A percentile compares a stretch with the other conserved stretches of the same genome.
These are phyloP conservation scores for Etheostoma perlongum DNA, from an alignment of 2,797 vertebrate genomes.

Conservation along the genomic window DNA sequence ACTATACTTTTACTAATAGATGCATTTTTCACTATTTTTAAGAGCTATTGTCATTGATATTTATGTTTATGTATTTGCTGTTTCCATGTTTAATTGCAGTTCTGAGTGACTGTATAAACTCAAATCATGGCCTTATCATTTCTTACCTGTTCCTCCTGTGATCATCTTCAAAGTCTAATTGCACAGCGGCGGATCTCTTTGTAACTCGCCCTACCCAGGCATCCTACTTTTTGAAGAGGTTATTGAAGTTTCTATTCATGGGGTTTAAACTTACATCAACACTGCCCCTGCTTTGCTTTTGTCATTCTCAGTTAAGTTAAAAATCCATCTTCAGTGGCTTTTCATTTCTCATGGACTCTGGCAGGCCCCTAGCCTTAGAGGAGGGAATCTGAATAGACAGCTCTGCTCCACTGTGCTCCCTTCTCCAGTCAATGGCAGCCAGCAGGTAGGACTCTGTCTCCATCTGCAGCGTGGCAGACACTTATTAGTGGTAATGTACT, in stretches of 20 bases:
- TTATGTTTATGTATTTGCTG: background rate
- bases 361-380: constrained; percentile 21
- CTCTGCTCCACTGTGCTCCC: constrained; percentile 42
- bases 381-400: constrained; percentile 59
- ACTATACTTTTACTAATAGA: background rate
- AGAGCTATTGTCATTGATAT: background rate
- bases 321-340: constrained; percentile 13
- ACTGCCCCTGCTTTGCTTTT: constrained; percentile 4
- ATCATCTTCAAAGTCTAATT: constrained; percentile 8
- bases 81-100: background rate
- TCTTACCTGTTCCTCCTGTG: background rate
- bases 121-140: background rate
- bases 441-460: constrained; percentile 70
- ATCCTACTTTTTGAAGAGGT: background rate
- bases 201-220: background rate
- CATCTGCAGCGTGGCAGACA: constrained; percentile 68
- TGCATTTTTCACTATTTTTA: background rate
- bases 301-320: constrained; percentile 1
- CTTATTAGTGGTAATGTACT: constrained; percentile 80
- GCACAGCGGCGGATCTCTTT: background rate
- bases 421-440: constrained; percentile 73
- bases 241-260: background rate
- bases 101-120: background rate
- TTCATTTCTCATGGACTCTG: constrained; percentile 43
- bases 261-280: background rate